These are phyloP conservation scores for Microdon myrmicae DNA, from an alignment of 2,888 invertebrate genomes.

Conservation along the genomic window DNA sequence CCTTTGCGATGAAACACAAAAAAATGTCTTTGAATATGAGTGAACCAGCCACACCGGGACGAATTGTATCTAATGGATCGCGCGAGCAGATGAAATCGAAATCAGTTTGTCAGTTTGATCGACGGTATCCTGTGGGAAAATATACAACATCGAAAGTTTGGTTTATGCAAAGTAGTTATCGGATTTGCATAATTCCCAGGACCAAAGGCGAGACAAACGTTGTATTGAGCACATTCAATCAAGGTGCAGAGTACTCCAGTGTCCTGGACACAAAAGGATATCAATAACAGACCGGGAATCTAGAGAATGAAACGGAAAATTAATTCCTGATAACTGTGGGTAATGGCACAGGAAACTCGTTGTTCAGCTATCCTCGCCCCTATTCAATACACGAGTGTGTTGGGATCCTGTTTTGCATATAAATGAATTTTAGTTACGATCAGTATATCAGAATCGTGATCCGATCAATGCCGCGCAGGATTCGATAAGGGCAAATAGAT, in stretches of 20 bases:
- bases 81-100: slow-evolving; percentile 18
- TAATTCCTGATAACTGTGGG: slow-evolving; percentile 40
- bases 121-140: slow-evolving; percentile 42
- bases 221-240: slow-evolving; percentile 40
- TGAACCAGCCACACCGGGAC: no score
- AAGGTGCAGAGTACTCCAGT: slow-evolving; percentile 40
- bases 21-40: slow-evolving; percentile 1
- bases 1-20: slow-evolving; percentile 25
- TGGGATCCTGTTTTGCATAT: slow-evolving; percentile 32
- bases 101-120: slow-evolving; percentile 13
- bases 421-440: slow-evolving; percentile 28
- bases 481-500: no score
- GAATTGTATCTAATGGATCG: neutral
- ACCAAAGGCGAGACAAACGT: slow-evolving; percentile 16
- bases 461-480: slow-evolving; percentile 45
- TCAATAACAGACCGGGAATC: slow-evolving; percentile 36
- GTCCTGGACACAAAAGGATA: slow-evolving; percentile 32
- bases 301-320: slow-evolving; percentile 10
- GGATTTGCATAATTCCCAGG: slow-evolving; percentile 47
- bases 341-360: slow-evolving; percentile 45
- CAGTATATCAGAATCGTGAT: slow-evolving; percentile 48
- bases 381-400: slow-evolving; percentile 17
- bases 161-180: slow-evolving; percentile 38
- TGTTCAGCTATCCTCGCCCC: slow-evolving; percentile 47
- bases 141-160: slow-evolving; percentile 28